Evolutionary conservation across 2,888 invertebrate genomes (phyloP).

Genomic region (Calameuta idolon): DNA sequence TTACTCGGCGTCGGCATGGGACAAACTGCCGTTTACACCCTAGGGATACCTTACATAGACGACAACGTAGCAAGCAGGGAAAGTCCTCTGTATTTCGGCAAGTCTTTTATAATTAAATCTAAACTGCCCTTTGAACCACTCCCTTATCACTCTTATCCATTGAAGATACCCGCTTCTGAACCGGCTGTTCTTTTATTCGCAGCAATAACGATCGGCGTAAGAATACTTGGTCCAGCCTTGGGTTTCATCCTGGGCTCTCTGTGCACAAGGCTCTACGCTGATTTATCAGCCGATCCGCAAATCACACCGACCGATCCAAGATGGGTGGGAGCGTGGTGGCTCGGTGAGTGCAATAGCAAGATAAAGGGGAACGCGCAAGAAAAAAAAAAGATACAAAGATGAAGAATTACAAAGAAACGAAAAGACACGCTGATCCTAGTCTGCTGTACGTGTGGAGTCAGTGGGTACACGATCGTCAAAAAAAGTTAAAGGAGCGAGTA

Average conservation of each 20-base stretch:
- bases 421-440: not conserved
- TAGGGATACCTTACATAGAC: constrained; percentile 94
- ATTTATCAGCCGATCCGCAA: constrained; percentile 79
- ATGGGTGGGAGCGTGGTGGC: constrained; percentile 99
- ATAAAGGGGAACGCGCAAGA: not conserved
- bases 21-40: constrained; percentile 91
- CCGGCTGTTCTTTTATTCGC: constrained; percentile 33
- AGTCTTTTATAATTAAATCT: constrained; percentile 55
- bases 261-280: constrained; percentile 88
- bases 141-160: too few species aligned
- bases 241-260: constrained; percentile 91
- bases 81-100: constrained; percentile 92
- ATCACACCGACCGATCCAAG: constrained; percentile 84
- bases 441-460: not conserved
- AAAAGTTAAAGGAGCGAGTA: not conserved
- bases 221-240: constrained; percentile 90
- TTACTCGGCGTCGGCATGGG: constrained; percentile 91
- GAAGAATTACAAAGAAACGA: not conserved
- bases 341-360: constrained; percentile 73
- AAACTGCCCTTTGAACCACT: not conserved
- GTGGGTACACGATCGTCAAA: too few species aligned
- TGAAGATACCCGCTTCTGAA: not conserved
- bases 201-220: constrained; percentile 93
- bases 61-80: constrained; percentile 93
- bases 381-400: not conserved